Evolutionary conservation across 2,797 vertebrate species (phyloP).

Genomic region (Luscinia luscinia): DNA sequence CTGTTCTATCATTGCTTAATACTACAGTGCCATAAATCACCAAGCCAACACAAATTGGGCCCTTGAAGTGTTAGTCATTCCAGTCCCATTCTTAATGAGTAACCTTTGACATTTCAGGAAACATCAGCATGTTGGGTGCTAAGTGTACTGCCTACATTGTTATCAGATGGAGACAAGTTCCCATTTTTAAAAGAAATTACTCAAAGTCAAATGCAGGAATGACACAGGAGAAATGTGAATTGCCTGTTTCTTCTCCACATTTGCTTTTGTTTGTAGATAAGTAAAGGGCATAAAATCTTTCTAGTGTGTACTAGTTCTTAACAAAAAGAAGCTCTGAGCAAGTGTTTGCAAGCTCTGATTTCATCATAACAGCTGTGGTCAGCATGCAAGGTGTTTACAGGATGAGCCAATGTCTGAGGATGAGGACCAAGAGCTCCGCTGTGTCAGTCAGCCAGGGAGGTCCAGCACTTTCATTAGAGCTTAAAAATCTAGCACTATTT

Average conservation of each 20-base stretch:
- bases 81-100: not conserved
- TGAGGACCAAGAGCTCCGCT: slow-evolving; percentile 32
- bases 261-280: not conserved
- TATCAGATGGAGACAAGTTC: slow-evolving; percentile 40
- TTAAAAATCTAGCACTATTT: slow-evolving; percentile 36
- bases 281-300: not conserved
- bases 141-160: not conserved
- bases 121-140: not conserved
- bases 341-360: not conserved
- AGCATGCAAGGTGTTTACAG: not conserved
- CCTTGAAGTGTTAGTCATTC: not conserved
- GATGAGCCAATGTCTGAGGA: slow-evolving; percentile 35
- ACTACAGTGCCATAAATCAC: not conserved
- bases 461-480: not conserved
- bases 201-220: slow-evolving; percentile 47
- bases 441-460: not conserved
- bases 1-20: not conserved
- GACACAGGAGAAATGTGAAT: not conserved
- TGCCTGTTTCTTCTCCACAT: not conserved
- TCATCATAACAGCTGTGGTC: not conserved
- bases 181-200: slow-evolving; percentile 34
- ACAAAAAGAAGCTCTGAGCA: not conserved
- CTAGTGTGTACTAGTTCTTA: not conserved
- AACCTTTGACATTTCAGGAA: not conserved
- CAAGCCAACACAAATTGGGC: not conserved